Base-by-base conservation (phyloP, 2,113 vertebrate genomes). In the Aspidoscelis tigris region DNA sequence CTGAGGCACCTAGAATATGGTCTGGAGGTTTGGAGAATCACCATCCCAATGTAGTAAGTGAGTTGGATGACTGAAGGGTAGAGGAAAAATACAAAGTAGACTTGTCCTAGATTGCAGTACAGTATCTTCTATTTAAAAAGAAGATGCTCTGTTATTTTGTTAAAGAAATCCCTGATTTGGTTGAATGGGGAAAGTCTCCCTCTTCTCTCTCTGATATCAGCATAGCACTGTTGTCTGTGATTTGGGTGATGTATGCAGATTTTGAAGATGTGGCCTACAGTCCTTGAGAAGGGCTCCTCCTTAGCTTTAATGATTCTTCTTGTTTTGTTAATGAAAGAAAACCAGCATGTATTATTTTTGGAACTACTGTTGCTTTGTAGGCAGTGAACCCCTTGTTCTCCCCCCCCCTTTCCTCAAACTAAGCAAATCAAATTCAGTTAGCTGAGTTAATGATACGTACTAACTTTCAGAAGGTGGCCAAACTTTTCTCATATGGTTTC, bases 171-270 rank as follows among this genome's bases (percentile, higher is more conserved):
- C 16, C 22, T 82, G 71, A 64, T 82, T 9, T 20, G n/a, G 24
- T 26, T 20, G 41, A 8, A 24, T 8, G n/a, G 16, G 9, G 73
- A 73, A 73, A 81, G 41, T 72, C 55, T 41, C 8, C 55, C 21
- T 12, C 11, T 14, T 33, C 16, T 21, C 12, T 24, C 39, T 26
- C 78, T n/a, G 47, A 68, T 5, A 26, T 7, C 78, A 47, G 22
- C 24, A 18, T 44, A 26, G 6, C 26, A 26, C 5, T 44, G 6
- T 26, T 11, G 1, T 7, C 39, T 39, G 7, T 39, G 50, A 47
- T 79, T 80, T 43, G 87, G 86, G 81, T 80, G 81, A 61, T 88
- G 68, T 88, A 89, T 83, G 87, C 90, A 84, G 65, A 69, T 12
- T 69, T 69, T 16, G 1, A 64, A 73, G 81, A 33, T 12, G 72